Percentiles rank a stretch among this genome's conserved stretches.
Conservation (phyloP, 2,113 vertebrate species). For the Petaurus breviceps region DNA sequence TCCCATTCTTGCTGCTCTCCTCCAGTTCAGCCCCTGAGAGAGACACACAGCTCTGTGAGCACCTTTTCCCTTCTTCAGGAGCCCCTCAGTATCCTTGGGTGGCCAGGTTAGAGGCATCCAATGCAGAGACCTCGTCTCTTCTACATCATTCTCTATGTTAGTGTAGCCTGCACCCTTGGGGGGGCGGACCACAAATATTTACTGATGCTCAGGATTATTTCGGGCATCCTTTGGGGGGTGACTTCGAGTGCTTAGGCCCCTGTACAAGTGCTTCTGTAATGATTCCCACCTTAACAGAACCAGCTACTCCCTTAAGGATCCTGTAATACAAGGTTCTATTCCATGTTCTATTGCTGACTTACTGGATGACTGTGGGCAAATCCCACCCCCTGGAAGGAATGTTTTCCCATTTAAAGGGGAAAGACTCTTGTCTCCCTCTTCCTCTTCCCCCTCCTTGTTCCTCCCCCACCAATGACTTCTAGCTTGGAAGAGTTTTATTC, state of each 20-base stretch:
- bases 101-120: background rate
- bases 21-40: conserved; percentile 87
- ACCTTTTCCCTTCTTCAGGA: conserved; percentile 5
- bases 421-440: background rate
- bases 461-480: background rate
- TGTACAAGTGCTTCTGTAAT: conserved; percentile 25
- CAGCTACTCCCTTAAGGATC: background rate
- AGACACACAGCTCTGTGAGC: conserved; percentile 68
- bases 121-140: background rate
- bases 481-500: conserved; percentile 15
- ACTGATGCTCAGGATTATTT: background rate
- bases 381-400: conserved; percentile 37
- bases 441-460: background rate
- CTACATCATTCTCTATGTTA: background rate
- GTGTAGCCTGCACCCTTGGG: background rate
- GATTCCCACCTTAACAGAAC: conserved; percentile 2
- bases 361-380: conserved; percentile 2
- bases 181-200: background rate
- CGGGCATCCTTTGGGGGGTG: conserved; percentile 19
- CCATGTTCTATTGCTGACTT: background rate
- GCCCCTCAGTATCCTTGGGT: background rate
- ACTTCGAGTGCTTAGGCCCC: conserved; percentile 31
- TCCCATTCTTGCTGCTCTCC: conserved; percentile 89
- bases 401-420: conserved; percentile 48
- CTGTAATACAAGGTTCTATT: conserved; percentile 1